These are phyloP conservation scores for Oxygymnocypris stewartii DNA, from an alignment of 2,113 vertebrate genomes.

Conservation along the genomic window DNA sequence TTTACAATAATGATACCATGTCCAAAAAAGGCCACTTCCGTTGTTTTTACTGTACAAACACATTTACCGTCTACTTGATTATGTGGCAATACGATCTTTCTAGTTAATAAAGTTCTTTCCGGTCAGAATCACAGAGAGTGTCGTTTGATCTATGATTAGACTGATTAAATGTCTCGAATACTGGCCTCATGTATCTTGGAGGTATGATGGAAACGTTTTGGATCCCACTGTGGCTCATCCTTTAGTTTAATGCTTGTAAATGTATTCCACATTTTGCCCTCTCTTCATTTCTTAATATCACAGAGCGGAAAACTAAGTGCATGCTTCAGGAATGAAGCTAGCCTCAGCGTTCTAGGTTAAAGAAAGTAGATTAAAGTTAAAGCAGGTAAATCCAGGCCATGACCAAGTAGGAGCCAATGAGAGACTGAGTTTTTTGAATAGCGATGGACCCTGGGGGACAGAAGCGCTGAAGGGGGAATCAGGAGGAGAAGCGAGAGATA, in stretches of 20 bases:
- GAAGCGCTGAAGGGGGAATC: constrained; percentile 18
- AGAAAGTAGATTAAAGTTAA: constrained; percentile 7
- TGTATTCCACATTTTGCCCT: constrained; percentile 33
- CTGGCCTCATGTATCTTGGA: neutral
- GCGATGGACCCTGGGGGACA: neutral
- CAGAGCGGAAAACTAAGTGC: neutral
- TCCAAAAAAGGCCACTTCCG: neutral
- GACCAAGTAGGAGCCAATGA: constrained; percentile 1
- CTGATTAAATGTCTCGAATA: neutral
- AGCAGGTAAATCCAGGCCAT: constrained; percentile 8
- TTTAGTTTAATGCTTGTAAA: constrained; percentile 29
- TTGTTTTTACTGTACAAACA: neutral
- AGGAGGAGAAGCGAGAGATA: neutral
- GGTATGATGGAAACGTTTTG: neutral
- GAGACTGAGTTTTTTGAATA: neutral
- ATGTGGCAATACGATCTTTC: neutral
- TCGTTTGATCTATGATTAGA: neutral
- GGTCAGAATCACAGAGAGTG: neutral
- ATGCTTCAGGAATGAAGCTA: constrained; percentile 10
- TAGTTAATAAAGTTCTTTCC: neutral
- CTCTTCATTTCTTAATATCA: constrained; percentile 4
- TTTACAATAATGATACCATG: neutral
- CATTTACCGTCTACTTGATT: neutral
- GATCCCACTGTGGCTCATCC: constrained; percentile 6
- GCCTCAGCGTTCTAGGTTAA: constrained; percentile 22